A percentile compares a stretch with the other conserved stretches of the same genome.
These are phyloP conservation scores for Serrognathus titanus DNA, from an alignment of 2,888 invertebrate species.

Conservation along the genomic window DNA sequence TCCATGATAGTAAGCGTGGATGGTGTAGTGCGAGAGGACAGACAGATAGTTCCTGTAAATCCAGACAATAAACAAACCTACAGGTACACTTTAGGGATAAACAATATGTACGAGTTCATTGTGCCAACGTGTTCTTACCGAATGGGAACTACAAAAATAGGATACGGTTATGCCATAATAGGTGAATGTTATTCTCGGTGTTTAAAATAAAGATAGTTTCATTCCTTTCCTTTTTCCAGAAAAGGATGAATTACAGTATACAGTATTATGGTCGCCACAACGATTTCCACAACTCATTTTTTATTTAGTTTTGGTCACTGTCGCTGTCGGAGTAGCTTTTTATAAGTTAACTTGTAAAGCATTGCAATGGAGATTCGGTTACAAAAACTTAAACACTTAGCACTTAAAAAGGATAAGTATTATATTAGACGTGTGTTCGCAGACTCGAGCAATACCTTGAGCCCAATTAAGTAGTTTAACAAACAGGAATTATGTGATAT, in stretches of 20 bases:
- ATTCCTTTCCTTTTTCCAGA: conserved; percentile 53
- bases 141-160: conserved; percentile 87
- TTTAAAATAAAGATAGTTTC: background rate
- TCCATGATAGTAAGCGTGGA: conserved; percentile 57
- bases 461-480: too few relatives aligned
- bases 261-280: conserved; percentile 73
- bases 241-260: conserved; percentile 60
- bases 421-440: too few relatives aligned
- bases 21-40: conserved; percentile 36
- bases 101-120: conserved; percentile 68
- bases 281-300: conserved; percentile 3
- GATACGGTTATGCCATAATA: conserved; percentile 78
- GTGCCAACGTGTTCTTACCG: conserved; percentile 95
- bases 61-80: conserved; percentile 43
- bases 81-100: conserved; percentile 48
- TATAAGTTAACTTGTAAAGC: background rate
- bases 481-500: too few relatives aligned
- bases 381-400: too few relatives aligned
- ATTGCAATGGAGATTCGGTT: background rate
- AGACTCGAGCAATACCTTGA: too few relatives aligned
- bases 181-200: too few relatives aligned
- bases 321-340: background rate
- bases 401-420: too few relatives aligned
- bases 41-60: conserved; percentile 38
- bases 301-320: background rate